Conservation (phyloP, 2,888 invertebrate species). For the Cyrtodaria siliqua region DNA sequence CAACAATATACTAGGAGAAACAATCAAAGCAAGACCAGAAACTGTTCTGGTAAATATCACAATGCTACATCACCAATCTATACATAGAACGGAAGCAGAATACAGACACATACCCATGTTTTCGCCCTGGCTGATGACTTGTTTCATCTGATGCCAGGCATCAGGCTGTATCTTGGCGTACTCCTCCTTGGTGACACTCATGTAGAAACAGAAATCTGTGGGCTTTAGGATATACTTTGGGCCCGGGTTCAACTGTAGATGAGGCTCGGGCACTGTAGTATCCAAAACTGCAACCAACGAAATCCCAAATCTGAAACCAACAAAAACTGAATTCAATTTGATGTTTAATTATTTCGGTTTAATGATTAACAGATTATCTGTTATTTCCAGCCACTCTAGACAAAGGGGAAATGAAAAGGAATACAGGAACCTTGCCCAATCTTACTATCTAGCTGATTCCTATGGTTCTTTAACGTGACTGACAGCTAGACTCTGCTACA, state of each 20-base stretch:
- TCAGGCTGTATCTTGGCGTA: slow-evolving; percentile 89
- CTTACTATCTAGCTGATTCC: too few species aligned
- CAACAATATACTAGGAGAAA: too few species aligned
- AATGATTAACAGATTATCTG: too few species aligned
- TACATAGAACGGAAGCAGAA: background rate
- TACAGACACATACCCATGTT: slow-evolving; percentile 70
- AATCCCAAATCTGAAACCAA: slow-evolving; percentile 93
- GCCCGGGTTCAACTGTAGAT: slow-evolving; percentile 96
- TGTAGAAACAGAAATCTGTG: slow-evolving; percentile 98
- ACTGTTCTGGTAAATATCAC: background rate
- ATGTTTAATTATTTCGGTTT: too few species aligned
- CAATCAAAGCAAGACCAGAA: too few species aligned
- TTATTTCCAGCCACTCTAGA: too few species aligned
- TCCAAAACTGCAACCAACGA: slow-evolving; percentile 98
- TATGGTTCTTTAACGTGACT: too few species aligned
- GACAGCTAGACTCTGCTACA: too few species aligned
- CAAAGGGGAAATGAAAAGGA: too few species aligned
- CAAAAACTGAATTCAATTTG: too few species aligned
- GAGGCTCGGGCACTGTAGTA: slow-evolving; percentile 94
- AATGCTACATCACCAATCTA: background rate
- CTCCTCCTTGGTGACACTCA: slow-evolving; percentile 99
- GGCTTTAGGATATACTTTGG: slow-evolving; percentile 98
- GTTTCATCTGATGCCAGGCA: slow-evolving; percentile 59
- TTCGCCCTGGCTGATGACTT: slow-evolving; percentile 55
- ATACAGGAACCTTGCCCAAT: too few species aligned